Percentiles rank a stretch among this genome's conserved stretches.
phyloP scores from a whole-genome alignment of 2,113 vertebrate species.

The Pagrus major region DNA sequence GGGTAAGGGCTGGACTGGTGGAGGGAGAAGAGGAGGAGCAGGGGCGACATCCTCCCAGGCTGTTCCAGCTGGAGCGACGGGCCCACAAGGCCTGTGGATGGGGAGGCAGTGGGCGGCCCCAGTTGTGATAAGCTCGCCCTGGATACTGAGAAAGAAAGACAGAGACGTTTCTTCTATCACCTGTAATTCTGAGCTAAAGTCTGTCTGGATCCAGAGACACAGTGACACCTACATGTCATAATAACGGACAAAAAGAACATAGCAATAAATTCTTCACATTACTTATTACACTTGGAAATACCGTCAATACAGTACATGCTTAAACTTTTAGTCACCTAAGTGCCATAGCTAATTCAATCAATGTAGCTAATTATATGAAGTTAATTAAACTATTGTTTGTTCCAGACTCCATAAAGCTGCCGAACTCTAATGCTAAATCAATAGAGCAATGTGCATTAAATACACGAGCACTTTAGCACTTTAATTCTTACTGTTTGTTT shows the following conservation, averaged over 20 bases:
- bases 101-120: slow-evolving; percentile 82
- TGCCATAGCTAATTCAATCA: too few species aligned
- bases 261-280: not conserved
- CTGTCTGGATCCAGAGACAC: not conserved
- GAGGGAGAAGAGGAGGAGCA: slow-evolving; percentile 75
- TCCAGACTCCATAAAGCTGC: too few species aligned
- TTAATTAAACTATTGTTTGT: too few species aligned
- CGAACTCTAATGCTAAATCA: too few species aligned
- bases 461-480: too few species aligned
- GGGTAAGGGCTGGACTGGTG: slow-evolving; percentile 60
- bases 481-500: too few species aligned
- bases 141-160: slow-evolving; percentile 83
- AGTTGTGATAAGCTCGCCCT: slow-evolving; percentile 88
- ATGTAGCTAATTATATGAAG: too few species aligned
- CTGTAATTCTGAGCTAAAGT: not conserved
- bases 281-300: not conserved
- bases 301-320: too few species aligned
- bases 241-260: not conserved
- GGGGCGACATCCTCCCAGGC: slow-evolving; percentile 79
- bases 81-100: slow-evolving; percentile 87
- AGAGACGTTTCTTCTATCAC: not conserved
- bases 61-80: slow-evolving; percentile 96
- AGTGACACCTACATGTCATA: not conserved
- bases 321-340: not conserved
- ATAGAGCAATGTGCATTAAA: too few species aligned